Conservation (phyloP, 1,140 invertebrate genomes). For the Aphelinus certus region DNA sequence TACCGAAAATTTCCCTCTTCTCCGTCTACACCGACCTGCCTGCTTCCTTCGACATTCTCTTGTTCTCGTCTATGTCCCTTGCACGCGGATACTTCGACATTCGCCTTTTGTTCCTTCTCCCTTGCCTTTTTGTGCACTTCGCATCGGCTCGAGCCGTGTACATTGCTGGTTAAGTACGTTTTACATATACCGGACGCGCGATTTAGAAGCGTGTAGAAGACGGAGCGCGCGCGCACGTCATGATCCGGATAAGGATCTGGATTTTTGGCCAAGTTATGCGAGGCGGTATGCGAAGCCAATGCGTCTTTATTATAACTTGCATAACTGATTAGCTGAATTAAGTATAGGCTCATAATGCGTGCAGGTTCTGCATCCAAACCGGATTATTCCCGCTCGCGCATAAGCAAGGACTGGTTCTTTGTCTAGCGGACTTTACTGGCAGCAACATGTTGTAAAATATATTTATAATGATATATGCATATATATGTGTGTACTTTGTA, state of each 20-base stretch:
- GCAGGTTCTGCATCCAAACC: too few species aligned
- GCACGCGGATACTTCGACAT: constrained; percentile 21
- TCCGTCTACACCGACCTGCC: not conserved
- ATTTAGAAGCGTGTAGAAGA: constrained; percentile 9
- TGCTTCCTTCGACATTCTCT: constrained; percentile 10
- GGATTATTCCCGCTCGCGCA: too few species aligned
- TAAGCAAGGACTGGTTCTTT: too few species aligned
- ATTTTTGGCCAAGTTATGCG: constrained; percentile 38
- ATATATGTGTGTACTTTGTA: too few species aligned
- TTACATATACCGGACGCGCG: constrained; percentile 50
- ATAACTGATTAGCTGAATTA: not conserved
- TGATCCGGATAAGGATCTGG: constrained; percentile 44
- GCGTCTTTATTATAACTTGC: not conserved
- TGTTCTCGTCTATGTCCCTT: constrained; percentile 1
- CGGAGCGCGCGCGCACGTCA: constrained; percentile 9
- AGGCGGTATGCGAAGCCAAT: not conserved
- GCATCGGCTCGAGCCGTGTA: not conserved
- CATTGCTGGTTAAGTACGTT: not conserved
- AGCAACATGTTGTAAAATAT: too few species aligned
- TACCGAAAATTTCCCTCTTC: constrained; percentile 49
- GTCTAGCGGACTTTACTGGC: too few species aligned
- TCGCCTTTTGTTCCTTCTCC: not conserved
- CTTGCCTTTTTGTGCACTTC: not conserved
- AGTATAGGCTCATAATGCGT: too few species aligned
- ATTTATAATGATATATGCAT: too few species aligned